Evolutionary conservation across 2,888 invertebrate species (phyloP), one percentile per base, ranked within the genome.

Genomic region (Plutella xylostella): DNA sequence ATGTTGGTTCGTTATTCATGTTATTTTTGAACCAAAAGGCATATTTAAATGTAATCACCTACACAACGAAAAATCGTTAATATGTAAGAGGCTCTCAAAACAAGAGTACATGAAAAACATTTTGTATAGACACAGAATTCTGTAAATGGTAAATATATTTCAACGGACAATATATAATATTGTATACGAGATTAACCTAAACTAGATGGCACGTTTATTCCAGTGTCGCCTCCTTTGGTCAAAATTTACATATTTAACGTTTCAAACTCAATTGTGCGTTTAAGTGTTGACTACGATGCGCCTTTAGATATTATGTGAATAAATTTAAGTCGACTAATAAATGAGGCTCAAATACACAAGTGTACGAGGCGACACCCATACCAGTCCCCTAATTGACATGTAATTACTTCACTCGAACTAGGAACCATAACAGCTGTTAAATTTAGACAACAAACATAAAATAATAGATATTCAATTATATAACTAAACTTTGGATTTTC

Each of bases 131-230:
- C 83, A 78, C 82, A 80, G 82, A 78, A 79, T 82, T 84, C 80
- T 82, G 83, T 84, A 85, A 82, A 83, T 79, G 83, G 82, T 85
- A 84, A 82, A 84, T 82, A 85, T 84, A 84, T 78, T 79, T 82
- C 74, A 84, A 84, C 83, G 82, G 84, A 84, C 83, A 84, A 83
- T 84, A 84, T 83, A 82, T 80, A 84, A 80, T 82, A 82, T 82
- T 84, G 83, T 84, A 84, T 83, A 83, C 82, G 79, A 82, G 79
- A 77, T 83, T 83, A 84, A 83, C 84, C 84, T 85, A 85, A 83
- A 83, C 83, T 84, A 84, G 83, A 85, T 85, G 84, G 85, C 85
- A 85, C 85, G 82, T 83, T n/a, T 72, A 74, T 67, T 70, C 68
- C 68, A 72, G 82, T 82, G 84, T 77, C 82, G 83, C 80, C 82